Percentiles rank a stretch among this genome's conserved stretches.
Conservation (phyloP, 2,113 vertebrate genomes). For the Myotis brandtii region DNA sequence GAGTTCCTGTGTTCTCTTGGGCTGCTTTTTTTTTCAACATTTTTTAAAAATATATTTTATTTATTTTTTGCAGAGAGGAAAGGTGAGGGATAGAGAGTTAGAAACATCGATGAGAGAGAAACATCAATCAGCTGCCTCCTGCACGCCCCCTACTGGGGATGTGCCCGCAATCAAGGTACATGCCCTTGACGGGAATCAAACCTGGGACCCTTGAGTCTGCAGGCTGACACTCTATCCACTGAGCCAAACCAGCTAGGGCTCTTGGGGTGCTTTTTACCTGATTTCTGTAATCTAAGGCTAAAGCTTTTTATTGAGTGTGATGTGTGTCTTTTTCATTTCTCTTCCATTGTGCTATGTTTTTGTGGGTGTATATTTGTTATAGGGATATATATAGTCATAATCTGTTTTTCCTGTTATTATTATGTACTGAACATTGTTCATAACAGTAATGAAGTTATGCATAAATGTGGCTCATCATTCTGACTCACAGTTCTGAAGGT, state of each 20-base stretch:
- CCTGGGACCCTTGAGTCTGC: too few relatives aligned
- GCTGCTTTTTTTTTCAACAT: neutral
- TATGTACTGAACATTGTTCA: neutral
- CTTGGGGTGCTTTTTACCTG: neutral
- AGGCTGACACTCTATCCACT: too few relatives aligned
- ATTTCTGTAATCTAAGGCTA: neutral
- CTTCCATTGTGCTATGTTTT: neutral
- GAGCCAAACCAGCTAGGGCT: too few relatives aligned
- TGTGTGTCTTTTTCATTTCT: neutral
- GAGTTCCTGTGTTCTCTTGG: neutral
- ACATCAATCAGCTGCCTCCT: too few relatives aligned
- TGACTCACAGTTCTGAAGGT: neutral
- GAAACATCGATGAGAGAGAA: too few relatives aligned
- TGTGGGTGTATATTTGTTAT: neutral
- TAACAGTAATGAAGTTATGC: neutral
- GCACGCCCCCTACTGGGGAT: too few relatives aligned
- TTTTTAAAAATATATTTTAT: too few relatives aligned
- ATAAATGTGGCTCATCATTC: neutral
- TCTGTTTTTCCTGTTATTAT: neutral
- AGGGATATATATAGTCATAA: neutral
- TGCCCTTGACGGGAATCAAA: too few relatives aligned
- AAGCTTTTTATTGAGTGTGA: neutral
- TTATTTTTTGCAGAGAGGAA: too few relatives aligned
- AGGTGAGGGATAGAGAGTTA: too few relatives aligned
- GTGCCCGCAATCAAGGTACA: too few relatives aligned